Base-by-base conservation (phyloP, 1,140 invertebrate genomes). In the Pseudomyrmex concolor region DNA sequence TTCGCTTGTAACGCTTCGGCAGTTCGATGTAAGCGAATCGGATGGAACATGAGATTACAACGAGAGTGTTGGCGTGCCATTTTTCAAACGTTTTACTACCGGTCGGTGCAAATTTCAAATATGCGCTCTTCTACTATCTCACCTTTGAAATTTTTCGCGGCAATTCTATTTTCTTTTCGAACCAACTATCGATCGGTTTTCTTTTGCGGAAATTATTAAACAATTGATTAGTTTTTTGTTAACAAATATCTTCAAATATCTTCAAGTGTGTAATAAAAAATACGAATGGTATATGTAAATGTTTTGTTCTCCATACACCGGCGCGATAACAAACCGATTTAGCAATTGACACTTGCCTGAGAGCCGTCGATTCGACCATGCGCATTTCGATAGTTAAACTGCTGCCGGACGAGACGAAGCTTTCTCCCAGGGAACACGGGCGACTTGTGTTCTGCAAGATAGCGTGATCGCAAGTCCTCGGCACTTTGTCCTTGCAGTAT, bases 341-440 rank as follows among this genome's bases (percentile, higher is more conserved):
- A 73, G 76, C 74, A 78, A 77, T 88, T 78, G 43, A 81, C 68
- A 94, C 95, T 95, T 93, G 96, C 96, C 96, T 97, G 17, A 98
- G 95, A 34, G 97, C 97, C 0, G 97, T 98, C n/a, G 97, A 97
- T 91, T 98, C 97, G 19, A 96, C 95, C 89, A 97, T 95, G 86
- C 96, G 96, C 80, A 98, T 94, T 93, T 98, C 97, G 63, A 98
- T 94, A 1, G 97, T 98, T 74, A 98, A 95, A 59, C 96, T 96
- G 90, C 97, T 97, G 55, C 96, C 96, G 66, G 96, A 96, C 0
- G 97, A 98, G 2, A 98, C 94, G 91, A 97, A 98, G 91, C 97
- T 98, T 90, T 98, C 97, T 0, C 96, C 96, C 1, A 97, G 94
- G 1, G 96, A 96, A 89, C 97, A 98, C 0, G 97, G 97, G 77